phyloP scores from a whole-genome alignment of 1,140 invertebrate species.

The Aphelenchoides besseyi region DNA sequence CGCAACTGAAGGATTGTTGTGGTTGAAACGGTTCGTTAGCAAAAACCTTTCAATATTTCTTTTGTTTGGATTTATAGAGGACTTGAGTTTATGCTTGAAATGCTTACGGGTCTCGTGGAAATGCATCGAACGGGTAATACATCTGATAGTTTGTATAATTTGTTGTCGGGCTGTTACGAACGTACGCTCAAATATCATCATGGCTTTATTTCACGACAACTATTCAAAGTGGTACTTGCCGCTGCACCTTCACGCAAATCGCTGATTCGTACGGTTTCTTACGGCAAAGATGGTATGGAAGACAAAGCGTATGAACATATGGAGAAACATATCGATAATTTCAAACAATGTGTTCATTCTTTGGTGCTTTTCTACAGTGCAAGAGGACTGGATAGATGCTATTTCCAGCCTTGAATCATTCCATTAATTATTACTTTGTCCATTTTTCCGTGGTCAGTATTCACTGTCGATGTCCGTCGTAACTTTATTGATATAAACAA shows the following conservation, averaged over 20 bases:
- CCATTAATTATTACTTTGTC: neutral
- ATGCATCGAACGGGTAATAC: slow-evolving; percentile 32
- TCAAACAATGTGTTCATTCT: slow-evolving; percentile 37
- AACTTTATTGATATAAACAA: no score
- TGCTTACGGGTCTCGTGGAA: slow-evolving; percentile 36
- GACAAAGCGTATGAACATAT: slow-evolving; percentile 43
- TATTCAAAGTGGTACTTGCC: slow-evolving; percentile 50
- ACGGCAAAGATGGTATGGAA: slow-evolving; percentile 46
- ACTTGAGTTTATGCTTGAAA: slow-evolving; percentile 40
- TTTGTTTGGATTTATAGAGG: slow-evolving; percentile 22
- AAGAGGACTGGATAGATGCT: slow-evolving; percentile 39
- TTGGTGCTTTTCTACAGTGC: slow-evolving; percentile 40
- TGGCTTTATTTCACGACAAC: slow-evolving; percentile 45
- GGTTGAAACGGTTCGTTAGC: slow-evolving; percentile 45
- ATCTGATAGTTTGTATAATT: slow-evolving; percentile 34
- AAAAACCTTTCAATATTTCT: slow-evolving; percentile 4
- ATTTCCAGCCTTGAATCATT: neutral
- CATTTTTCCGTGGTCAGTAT: no score
- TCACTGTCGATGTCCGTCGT: no score
- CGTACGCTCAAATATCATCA: slow-evolving; percentile 47
- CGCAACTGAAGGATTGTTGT: slow-evolving; percentile 47
- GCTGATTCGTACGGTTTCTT: slow-evolving; percentile 46
- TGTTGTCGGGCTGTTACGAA: slow-evolving; percentile 37
- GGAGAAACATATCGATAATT: slow-evolving; percentile 42
- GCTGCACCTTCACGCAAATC: slow-evolving; percentile 45